Conservation (phyloP, 2,113 vertebrate species). For the Peromyscus maniculatus region DNA sequence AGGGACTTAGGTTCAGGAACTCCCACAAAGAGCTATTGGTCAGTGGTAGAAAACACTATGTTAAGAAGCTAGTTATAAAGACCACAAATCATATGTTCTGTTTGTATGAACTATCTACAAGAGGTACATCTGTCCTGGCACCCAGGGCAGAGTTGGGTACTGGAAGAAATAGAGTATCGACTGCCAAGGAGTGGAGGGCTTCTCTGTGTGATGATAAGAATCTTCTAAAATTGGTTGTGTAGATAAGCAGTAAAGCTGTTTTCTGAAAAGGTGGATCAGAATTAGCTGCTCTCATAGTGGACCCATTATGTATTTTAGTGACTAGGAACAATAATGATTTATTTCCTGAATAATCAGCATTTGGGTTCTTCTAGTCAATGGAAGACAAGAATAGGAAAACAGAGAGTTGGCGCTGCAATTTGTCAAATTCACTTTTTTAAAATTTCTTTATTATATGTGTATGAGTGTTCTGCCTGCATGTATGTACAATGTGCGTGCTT, state of each 20-base stretch:
- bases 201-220: constrained; percentile 27
- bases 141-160: not conserved
- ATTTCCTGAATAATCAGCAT: constrained; percentile 33
- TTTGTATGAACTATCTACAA: constrained; percentile 39
- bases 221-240: constrained; percentile 36
- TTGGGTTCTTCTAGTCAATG: constrained; percentile 44
- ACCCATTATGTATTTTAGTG: constrained; percentile 26
- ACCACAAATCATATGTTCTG: not conserved
- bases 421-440: constrained; percentile 40
- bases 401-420: constrained; percentile 3
- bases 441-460: not conserved
- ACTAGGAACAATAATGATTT: constrained; percentile 39
- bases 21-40: not conserved
- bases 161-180: constrained; percentile 17
- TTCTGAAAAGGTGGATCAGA: constrained; percentile 28
- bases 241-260: constrained; percentile 19
- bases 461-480: not conserved
- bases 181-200: not conserved
- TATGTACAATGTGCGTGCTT: not conserved
- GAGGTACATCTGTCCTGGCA: constrained; percentile 2
- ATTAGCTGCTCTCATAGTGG: not conserved
- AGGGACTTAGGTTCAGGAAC: no score
- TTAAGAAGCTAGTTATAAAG: constrained; percentile 52
- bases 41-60: constrained; percentile 12
- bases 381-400: constrained; percentile 28